These are phyloP conservation scores for Eubasilissa regina DNA, from an alignment of 1,140 invertebrate species.

Conservation along the genomic window DNA sequence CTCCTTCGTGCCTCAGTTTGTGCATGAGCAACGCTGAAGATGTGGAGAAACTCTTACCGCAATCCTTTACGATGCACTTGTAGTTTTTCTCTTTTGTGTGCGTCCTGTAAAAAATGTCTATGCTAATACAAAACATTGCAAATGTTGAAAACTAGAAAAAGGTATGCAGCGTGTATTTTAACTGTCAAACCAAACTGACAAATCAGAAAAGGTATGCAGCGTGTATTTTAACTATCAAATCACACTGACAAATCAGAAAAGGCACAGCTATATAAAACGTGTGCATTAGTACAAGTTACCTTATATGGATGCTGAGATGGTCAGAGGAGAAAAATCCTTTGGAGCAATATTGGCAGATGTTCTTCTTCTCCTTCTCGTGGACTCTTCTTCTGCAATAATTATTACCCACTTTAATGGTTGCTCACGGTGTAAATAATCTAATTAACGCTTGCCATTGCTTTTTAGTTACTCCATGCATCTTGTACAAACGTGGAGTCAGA, in stretches of 20 bases:
- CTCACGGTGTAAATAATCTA: not conserved
- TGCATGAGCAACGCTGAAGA: conserved; percentile 39
- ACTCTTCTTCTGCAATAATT: conserved; percentile 47
- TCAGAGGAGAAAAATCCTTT: conserved; percentile 48
- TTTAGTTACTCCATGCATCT: no score
- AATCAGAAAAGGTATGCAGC: no score
- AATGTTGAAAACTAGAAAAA: no score
- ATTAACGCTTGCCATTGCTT: not conserved
- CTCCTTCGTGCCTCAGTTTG: conserved; percentile 36
- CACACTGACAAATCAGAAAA: no score
- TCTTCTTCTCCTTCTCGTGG: conserved; percentile 48
- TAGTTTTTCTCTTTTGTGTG: conserved; percentile 56
- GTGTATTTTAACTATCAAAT: no score
- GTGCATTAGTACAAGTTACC: not conserved
- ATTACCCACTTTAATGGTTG: no score
- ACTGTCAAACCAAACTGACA: no score
- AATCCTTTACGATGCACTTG: conserved; percentile 45
- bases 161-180: no score
- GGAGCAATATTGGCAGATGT: conserved; percentile 53
- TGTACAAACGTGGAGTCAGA: no score
- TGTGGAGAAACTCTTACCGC: conserved; percentile 50
- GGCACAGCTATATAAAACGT: no score
- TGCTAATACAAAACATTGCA: no score
- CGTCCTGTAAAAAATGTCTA: conserved; percentile 11
- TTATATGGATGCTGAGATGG: not conserved